Conservation (phyloP, 2,113 vertebrate species). For the Chunga burmeisteri region DNA sequence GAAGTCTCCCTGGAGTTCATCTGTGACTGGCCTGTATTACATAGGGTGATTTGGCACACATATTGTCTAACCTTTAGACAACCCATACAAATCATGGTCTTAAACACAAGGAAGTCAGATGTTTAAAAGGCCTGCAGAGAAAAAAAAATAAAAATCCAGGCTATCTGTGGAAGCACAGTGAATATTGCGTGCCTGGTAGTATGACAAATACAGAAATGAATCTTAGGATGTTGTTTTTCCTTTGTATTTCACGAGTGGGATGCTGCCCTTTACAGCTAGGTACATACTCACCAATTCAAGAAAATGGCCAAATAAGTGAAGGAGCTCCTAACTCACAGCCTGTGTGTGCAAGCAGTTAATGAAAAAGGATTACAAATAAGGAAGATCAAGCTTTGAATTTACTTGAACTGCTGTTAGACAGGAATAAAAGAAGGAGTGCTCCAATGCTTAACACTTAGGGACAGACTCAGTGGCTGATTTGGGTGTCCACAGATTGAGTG, state of each 20-base stretch:
- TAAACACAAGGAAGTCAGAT: not conserved
- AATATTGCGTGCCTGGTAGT: not conserved
- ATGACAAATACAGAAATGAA: not conserved
- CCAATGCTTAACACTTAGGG: not conserved
- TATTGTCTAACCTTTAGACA: not conserved
- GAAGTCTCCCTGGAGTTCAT: not conserved
- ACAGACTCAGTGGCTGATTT: not conserved
- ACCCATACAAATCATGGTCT: not conserved
- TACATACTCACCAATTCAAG: not conserved
- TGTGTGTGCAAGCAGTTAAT: not conserved
- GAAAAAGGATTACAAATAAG: not conserved
- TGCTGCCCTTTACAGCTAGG: not conserved
- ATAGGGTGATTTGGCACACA: not conserved
- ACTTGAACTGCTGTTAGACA: not conserved
- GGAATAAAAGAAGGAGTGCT: not conserved
- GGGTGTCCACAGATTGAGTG: rapidly evolving
- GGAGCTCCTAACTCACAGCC: not conserved
- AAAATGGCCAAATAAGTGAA: not conserved
- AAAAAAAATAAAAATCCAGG: not conserved
- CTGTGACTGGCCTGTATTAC: not conserved
- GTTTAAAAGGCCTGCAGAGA: not conserved
- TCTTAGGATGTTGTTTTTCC: not conserved
- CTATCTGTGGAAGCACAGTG: not conserved
- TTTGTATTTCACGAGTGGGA: not conserved
- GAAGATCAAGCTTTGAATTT: not conserved